Evolutionary conservation across 1,140 invertebrate genomes (phyloP).

Genomic region (Drosophila tropicalis): DNA sequence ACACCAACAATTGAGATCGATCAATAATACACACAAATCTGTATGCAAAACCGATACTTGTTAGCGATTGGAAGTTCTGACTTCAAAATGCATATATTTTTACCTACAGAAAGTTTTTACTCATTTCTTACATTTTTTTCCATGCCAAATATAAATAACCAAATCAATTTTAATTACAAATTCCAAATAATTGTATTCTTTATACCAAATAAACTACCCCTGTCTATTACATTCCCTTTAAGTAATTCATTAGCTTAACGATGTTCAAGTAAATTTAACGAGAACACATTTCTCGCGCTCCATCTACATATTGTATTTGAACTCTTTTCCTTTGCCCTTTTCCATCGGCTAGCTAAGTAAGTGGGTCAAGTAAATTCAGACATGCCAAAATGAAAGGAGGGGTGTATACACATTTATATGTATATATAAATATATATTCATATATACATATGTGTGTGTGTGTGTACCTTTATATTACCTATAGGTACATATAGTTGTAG

Average conservation of each 20-base stretch:
- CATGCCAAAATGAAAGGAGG: not conserved
- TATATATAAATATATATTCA: not conserved
- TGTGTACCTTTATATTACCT: too few relatives aligned
- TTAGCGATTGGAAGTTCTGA: not conserved
- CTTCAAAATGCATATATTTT: not conserved
- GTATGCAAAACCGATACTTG: not conserved
- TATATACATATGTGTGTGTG: too few relatives aligned
- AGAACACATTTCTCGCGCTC: not conserved
- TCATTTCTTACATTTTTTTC: too few relatives aligned
- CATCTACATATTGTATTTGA: not conserved
- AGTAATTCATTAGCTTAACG: not conserved
- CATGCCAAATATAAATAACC: too few relatives aligned
- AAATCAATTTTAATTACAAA: too few relatives aligned
- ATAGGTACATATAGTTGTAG: not conserved
- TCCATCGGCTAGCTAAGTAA: not conserved
- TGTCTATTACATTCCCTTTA: not conserved
- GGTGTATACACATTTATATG: not conserved
- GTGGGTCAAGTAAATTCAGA: constrained; percentile 11
- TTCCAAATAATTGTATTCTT: too few relatives aligned
- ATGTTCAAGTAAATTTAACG: constrained; percentile 1
- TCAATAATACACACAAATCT: constrained; percentile 1
- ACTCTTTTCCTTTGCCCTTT: not conserved
- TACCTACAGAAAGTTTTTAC: not conserved
- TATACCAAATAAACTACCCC: not conserved
- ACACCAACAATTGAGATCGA: not conserved